Conservation (phyloP, 1,140 invertebrate species). For the Limonius californicus region DNA sequence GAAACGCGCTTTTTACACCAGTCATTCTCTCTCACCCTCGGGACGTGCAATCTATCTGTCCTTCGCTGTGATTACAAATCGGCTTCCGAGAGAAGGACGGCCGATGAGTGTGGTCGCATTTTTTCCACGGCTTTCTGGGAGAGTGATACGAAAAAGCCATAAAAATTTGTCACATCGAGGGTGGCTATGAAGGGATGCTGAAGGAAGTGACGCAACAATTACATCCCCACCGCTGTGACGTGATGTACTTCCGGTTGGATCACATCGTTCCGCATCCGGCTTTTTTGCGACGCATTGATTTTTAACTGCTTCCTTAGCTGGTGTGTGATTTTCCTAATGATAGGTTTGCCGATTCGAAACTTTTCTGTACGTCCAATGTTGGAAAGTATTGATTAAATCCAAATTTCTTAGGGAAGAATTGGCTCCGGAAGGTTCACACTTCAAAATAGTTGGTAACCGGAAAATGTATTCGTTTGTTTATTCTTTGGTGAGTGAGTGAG, state of each 20-base stretch:
- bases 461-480: no score
- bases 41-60: background rate
- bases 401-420: no score
- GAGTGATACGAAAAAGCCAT: slow-evolving; percentile 35
- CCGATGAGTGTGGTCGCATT: slow-evolving; percentile 16
- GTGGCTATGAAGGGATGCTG: slow-evolving; percentile 28
- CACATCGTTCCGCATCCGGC: slow-evolving; percentile 32
- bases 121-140: slow-evolving; percentile 19
- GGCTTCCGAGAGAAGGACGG: background rate
- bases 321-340: background rate
- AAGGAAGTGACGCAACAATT: slow-evolving; percentile 37
- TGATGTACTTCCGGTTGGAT: slow-evolving; percentile 37
- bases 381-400: no score
- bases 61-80: background rate
- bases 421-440: no score
- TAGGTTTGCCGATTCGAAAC: no score
- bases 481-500: no score
- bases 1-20: slow-evolving; percentile 35
- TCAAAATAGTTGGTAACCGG: no score
- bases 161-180: slow-evolving; percentile 44
- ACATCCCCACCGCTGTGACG: slow-evolving; percentile 41
- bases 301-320: background rate
- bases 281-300: slow-evolving; percentile 1
- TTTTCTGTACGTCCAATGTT: no score
- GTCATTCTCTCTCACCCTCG: slow-evolving; percentile 26